Evolutionary conservation across 2,113 vertebrate genomes (phyloP), one percentile per base, ranked within the genome.

Genomic region (Pachypanchax playfairii): DNA sequence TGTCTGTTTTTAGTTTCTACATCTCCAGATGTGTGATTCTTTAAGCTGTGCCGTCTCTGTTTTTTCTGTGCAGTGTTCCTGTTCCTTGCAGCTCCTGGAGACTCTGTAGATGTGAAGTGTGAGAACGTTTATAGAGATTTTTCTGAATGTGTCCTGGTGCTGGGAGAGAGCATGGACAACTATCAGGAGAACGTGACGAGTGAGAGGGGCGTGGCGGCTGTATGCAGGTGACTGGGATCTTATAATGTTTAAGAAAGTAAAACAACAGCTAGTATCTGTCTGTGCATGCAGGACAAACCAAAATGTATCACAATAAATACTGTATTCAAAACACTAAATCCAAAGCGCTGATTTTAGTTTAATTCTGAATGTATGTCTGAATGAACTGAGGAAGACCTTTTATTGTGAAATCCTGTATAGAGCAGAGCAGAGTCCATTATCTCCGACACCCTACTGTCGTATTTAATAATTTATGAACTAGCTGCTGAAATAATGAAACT

Each of bases 131-230:
- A 93, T 52, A 89, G 73, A 46, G 90, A 91, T 44, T 92, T 94
- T 52, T 93, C 92, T 0, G 83, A 89, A 8, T 90, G 92, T 21
- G 73, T 92, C 62, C 88, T 92, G 75, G 88, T 90, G 67, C 85
- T 93, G 70, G 91, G 91, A 17, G 79, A 90, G n/a, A 91, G 87
- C 25, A 87, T 91, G 91, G 87, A 91, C 64, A 88, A 64, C 18
- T 89, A 90, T 8, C 71, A 86, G 67, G 83, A 68, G 49, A 90
- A 90, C 7, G 73, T 90, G 58, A 84, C 72, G 21, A 91, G 88
- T 24, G 70, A 73, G 77, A 89, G 73, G 52, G 88, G 89, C 20
- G 79, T 92, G 73, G 81, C 17, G 4, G 75, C 65, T 0, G 89
- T 91, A 51, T 92, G 90, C 68, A 66, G 87, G 90, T 89, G 75